Evolutionary conservation across 2,797 vertebrate genomes (phyloP).

Genomic region (Enteromius unitaeniatus): DNA sequence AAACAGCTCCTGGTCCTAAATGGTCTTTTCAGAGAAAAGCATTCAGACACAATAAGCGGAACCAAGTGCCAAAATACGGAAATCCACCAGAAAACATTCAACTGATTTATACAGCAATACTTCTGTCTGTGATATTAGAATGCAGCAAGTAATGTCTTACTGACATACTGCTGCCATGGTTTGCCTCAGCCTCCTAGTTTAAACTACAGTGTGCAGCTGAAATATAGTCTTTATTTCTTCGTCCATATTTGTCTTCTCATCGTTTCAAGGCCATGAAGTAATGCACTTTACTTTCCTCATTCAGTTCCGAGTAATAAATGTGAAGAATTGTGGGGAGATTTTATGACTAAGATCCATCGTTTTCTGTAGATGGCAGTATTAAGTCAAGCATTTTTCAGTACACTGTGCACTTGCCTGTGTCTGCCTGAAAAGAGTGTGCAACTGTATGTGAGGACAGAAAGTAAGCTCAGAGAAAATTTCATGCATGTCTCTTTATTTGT

Average conservation of each 20-base stretch:
- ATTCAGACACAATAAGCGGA: neutral
- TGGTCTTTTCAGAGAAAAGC: neutral
- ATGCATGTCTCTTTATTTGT: slow-evolving; percentile 11
- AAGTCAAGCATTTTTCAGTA: slow-evolving; percentile 72
- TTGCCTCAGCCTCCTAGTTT: neutral
- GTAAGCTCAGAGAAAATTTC: slow-evolving; percentile 37
- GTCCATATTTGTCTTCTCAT: slow-evolving; percentile 46
- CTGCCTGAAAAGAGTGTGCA: slow-evolving; percentile 30
- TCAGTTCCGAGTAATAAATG: slow-evolving; percentile 40
- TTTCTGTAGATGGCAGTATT: slow-evolving; percentile 86
- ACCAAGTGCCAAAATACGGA: slow-evolving; percentile 7
- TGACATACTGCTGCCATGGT: slow-evolving; percentile 11
- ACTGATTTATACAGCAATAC: slow-evolving; percentile 25
- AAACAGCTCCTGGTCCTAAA: neutral
- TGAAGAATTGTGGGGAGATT: slow-evolving; percentile 30
- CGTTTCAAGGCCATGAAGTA: slow-evolving; percentile 29
- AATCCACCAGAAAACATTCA: slow-evolving; percentile 5
- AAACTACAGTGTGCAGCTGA: slow-evolving; percentile 4
- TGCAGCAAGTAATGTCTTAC: slow-evolving; percentile 18
- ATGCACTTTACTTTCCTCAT: slow-evolving; percentile 38
- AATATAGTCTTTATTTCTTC: slow-evolving; percentile 43
- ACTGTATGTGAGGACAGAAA: slow-evolving; percentile 33
- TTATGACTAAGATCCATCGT: slow-evolving; percentile 48
- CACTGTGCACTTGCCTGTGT: slow-evolving; percentile 34
- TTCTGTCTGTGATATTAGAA: slow-evolving; percentile 6